Evolutionary conservation across 2,113 vertebrate species (phyloP).

Genomic region (Chlorodrepanis virens): DNA sequence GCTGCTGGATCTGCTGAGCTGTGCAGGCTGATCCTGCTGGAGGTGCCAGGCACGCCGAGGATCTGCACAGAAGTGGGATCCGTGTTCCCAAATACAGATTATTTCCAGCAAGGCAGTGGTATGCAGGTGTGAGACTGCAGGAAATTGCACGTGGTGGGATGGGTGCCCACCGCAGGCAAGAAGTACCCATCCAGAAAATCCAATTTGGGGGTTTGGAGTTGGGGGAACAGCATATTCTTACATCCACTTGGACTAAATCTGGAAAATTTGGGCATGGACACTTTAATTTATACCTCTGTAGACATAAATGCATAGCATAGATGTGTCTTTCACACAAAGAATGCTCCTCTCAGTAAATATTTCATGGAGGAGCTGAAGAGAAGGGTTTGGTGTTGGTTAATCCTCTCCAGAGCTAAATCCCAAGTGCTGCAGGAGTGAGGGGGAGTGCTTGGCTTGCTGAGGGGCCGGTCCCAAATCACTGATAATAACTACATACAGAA

Average conservation of each 20-base stretch:
- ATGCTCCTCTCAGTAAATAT: too few species aligned
- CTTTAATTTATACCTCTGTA: not conserved
- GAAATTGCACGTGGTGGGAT: too few species aligned
- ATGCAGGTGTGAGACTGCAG: not conserved
- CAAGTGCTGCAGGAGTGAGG: not conserved
- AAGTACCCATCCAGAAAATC: not conserved
- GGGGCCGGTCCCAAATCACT: not conserved
- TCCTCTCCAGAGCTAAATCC: not conserved
- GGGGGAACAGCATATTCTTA: not conserved
- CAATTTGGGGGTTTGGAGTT: fast-evolving
- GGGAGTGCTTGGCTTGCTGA: not conserved
- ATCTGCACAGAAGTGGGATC: not conserved
- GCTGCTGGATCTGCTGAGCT: not conserved
- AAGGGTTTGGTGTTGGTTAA: not conserved
- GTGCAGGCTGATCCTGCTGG: not conserved
- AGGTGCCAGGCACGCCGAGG: too few species aligned
- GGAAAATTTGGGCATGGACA: fast-evolving
- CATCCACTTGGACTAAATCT: not conserved
- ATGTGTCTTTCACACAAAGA: not conserved
- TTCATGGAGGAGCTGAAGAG: not conserved
- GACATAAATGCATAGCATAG: not conserved
- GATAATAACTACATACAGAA: not conserved
- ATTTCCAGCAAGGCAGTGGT: not conserved
- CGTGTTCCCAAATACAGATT: not conserved
- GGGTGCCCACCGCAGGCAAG: not conserved